Conservation (phyloP, 2,888 invertebrate species). For the Athalia circularis region DNA sequence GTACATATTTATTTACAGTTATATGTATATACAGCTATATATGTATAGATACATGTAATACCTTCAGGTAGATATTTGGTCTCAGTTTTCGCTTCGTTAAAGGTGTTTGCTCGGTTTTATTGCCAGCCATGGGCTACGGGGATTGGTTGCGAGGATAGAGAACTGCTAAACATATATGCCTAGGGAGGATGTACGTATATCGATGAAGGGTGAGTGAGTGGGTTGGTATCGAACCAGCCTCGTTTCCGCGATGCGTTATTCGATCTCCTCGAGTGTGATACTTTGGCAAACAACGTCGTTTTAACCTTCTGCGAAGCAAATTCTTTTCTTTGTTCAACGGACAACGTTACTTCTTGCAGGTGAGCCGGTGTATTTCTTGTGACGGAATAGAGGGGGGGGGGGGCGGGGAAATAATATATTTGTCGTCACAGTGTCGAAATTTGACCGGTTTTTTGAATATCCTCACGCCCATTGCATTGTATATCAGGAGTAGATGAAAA, state of each 20-base stretch:
- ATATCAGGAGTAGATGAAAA: conserved; percentile 38
- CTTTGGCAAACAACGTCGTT: conserved; percentile 40
- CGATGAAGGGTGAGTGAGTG: no score
- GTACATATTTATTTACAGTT: no score
- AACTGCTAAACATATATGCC: background rate
- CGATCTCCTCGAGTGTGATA: conserved; percentile 35
- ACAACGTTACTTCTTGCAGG: conserved; percentile 36
- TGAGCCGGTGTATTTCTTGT: no score
- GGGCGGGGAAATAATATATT: no score
- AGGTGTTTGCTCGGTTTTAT: conserved; percentile 23
- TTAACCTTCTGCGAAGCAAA: conserved; percentile 47
- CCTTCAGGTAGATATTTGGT: background rate
- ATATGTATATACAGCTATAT: no score
- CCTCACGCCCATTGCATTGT: conserved; percentile 29
- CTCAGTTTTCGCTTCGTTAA: conserved; percentile 17
- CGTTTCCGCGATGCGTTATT: background rate
- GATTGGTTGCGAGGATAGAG: background rate
- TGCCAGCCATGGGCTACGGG: background rate
- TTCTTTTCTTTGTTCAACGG: conserved; percentile 42
- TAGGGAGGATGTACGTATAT: no score
- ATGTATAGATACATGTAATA: no score
- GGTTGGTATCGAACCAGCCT: no score
- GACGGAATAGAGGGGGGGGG: no score
- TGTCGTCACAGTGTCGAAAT: background rate
- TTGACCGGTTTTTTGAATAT: background rate